These are phyloP conservation scores for Syngnathus typhle DNA, from an alignment of 2,113 vertebrate species.

Conservation along the genomic window DNA sequence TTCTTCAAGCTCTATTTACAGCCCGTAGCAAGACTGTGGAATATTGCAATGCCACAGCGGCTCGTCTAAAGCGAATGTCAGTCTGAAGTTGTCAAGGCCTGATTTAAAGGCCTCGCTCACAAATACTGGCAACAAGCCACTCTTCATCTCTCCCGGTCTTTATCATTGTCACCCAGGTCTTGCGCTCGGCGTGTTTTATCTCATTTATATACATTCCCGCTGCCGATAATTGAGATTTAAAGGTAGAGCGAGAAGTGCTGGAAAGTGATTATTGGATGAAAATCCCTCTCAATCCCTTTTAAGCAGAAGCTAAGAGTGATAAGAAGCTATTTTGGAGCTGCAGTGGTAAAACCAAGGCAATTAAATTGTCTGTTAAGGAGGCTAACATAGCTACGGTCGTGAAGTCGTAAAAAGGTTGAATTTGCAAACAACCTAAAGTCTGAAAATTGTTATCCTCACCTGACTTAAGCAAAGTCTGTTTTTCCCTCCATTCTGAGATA, in stretches of 20 bases:
- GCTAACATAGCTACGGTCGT: background rate
- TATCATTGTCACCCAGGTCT: slow-evolving; percentile 41
- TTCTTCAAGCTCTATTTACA: slow-evolving; percentile 19
- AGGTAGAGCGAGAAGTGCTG: slow-evolving; percentile 36
- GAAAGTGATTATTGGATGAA: slow-evolving; percentile 47
- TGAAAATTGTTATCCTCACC: background rate
- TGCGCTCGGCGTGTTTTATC: slow-evolving; percentile 30
- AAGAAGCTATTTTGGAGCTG: slow-evolving; percentile 12
- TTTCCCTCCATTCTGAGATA: background rate
- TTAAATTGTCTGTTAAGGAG: background rate
- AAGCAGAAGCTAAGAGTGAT: slow-evolving; percentile 24
- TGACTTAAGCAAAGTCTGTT: slow-evolving; percentile 5
- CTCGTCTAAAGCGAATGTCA: slow-evolving; percentile 12
- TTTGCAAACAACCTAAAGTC: background rate
- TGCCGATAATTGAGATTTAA: slow-evolving; percentile 50
- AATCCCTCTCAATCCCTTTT: slow-evolving; percentile 42
- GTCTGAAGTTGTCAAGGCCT: slow-evolving; percentile 17
- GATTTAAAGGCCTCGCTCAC: slow-evolving; percentile 24
- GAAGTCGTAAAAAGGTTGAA: background rate
- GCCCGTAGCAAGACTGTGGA: slow-evolving; percentile 12
- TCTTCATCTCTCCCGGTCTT: slow-evolving; percentile 21
- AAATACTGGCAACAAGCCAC: slow-evolving; percentile 39
- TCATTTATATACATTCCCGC: slow-evolving; percentile 50
- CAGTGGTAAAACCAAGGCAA: background rate
- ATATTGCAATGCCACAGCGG: slow-evolving; percentile 21